Evolutionary conservation across 2,888 invertebrate species (phyloP), one percentile per base, ranked within the genome.

Genomic region (Cecidostiba fungosa): DNA sequence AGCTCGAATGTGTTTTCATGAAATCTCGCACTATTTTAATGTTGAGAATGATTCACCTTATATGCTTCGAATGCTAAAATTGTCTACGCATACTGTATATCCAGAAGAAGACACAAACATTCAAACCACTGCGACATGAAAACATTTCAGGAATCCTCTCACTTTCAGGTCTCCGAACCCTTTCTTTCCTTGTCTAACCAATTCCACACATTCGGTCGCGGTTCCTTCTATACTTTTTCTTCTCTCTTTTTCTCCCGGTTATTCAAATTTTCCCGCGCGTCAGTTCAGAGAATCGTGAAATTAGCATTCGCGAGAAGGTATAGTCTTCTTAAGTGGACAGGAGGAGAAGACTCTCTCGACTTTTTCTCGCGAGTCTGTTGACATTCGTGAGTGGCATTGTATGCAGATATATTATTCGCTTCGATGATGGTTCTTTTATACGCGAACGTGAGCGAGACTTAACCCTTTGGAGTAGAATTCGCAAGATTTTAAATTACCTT

Each of bases 301-400:
- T 79, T 82, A 78, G 70, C 76, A 79, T 83, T 50, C 76, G 76
- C 59, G 73, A 82, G 32, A 32, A 32, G 14, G 62, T 26, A 39
- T 54, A 23, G 78, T 73, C 82, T 62, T 69, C 70, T 59, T 73
- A 54, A 69, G 66, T 43, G 84, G 70, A 12, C 36, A 73, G 47
- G 50, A 50, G 50, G 19, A 50, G 19, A 59, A 19, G 54, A 14
- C 36, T 54, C 26, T 26, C 0, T 36, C n/a, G n/a, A n/a, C n/a
- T 23, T 39, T 36, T 54, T 66, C 16, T 66, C 39, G 14, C 36
- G 32, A 23, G 59, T 76, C 6, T 54, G 59, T 70, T 70, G 59
- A 77, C 76, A 80, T 69, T 70, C 32, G 36, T 12, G 50, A 78
- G 72, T 47, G 23, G 39, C 76, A 84, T 84, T 84, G 79, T 84